Evolutionary conservation across 2,888 invertebrate species (phyloP), one percentile per base, ranked within the genome.

Genomic region (Meghimatium bilineatum): DNA sequence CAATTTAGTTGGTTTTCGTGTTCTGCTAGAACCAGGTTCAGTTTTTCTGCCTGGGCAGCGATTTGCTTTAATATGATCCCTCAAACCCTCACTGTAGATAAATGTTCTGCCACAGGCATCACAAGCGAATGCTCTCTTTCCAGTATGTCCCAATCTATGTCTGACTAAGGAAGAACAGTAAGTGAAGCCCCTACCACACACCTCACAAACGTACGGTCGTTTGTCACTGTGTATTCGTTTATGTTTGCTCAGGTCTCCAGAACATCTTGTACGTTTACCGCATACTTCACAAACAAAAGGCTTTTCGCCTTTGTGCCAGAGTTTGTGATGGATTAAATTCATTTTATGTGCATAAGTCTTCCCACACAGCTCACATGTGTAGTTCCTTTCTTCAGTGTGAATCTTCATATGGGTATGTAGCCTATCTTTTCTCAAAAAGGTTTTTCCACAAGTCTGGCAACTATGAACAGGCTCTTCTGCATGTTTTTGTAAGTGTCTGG

Each of bases 51-150:
- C 82, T 32, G 82, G 82, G 44, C 82, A 82, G 34, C 82, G 82
- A 20, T 69, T 69, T 17, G 82, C 82, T 60, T 82, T 82, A 52
- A 82, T 82, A 36, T 82, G 82, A 71, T 82, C 82, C n/a, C 82
- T 66, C 17, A 82, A 38, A 14, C 82, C 82, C 67, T 82, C 82
- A 1, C 77, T 52, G 63, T 82, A 77, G 29, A 82, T 76, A 63
- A 77, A 82, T 36, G 76, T 82, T 38, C 77, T 52, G 77, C 82
- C 82, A 77, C 82, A 82, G 3, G 77, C 76, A 29, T 76, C 75
- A 69, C 82, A 82, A 32, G 52, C 76, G 52, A 44, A 75, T 10
- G 82, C 69, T 52, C 82, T 76, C 34, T 82, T 76, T 29, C 82
- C 82, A 56, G 60, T 77, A 71, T 82, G 82, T 26, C 76, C 77